phyloP scores from a whole-genome alignment of 92 coral and sea anemone genomes.

The Heliopora coerulea region DNA sequence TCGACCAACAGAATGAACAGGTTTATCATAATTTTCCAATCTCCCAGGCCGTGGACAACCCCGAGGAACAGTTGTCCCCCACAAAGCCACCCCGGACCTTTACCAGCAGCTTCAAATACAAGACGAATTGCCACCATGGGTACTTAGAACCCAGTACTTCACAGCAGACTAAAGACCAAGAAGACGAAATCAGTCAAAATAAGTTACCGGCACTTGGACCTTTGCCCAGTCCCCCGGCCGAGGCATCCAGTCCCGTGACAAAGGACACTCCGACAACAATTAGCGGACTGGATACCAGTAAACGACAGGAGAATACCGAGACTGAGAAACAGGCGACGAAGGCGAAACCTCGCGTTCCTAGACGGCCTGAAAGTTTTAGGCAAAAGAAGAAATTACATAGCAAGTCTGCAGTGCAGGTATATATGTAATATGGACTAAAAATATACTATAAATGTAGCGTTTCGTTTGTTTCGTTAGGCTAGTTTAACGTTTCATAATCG shows the following conservation, averaged over 20 bases:
- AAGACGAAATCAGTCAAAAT: slow-evolving; percentile 36
- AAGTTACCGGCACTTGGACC: slow-evolving; percentile 34
- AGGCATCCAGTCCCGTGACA: neutral
- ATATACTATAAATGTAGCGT: no score
- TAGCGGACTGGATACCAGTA: neutral
- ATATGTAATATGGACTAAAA: no score
- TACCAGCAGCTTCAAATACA: neutral
- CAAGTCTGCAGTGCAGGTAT: slow-evolving; percentile 25
- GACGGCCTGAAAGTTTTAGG: slow-evolving; percentile 11
- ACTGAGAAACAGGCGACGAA: slow-evolving; percentile 6
- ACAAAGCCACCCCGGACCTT: slow-evolving; percentile 1
- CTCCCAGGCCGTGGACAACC: slow-evolving; percentile 9
- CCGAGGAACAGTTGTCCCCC: neutral
- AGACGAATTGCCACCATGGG: neutral
- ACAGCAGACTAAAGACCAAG: slow-evolving; percentile 24
- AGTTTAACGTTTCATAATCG: no score
- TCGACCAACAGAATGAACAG: slow-evolving; percentile 3
- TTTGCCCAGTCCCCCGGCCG: slow-evolving; percentile 25
- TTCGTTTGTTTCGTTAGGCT: no score
- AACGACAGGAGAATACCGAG: neutral
- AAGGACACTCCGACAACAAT: neutral
- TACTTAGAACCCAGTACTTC: slow-evolving; percentile 25
- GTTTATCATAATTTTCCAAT: slow-evolving; percentile 34
- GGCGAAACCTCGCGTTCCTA: slow-evolving; percentile 25
- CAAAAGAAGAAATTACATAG: neutral